Percentiles rank a stretch among this genome's conserved stretches.
Evolutionary conservation across 2,113 vertebrate species (phyloP).

Genomic region (Centropristis striata): DNA sequence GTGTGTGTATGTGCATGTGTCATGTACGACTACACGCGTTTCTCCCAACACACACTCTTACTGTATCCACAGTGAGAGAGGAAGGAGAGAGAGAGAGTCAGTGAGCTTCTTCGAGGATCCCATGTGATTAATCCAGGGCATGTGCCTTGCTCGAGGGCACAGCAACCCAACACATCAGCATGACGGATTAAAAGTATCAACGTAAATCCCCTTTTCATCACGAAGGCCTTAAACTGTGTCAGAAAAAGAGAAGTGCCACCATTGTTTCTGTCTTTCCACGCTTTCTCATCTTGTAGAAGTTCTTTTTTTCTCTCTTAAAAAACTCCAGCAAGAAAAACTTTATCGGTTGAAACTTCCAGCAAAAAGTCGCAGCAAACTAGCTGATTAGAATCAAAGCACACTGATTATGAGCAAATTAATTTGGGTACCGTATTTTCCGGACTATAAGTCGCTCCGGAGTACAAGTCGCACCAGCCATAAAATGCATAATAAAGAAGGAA

Average conservation of each 20-base stretch:
- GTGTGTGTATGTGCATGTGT: background rate
- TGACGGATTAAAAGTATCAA: slow-evolving; percentile 66
- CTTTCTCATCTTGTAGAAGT: background rate
- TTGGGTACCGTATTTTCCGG: too few relatives aligned
- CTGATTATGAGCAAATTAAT: background rate
- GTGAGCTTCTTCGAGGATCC: slow-evolving; percentile 28
- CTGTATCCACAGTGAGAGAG: background rate
- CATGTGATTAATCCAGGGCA: slow-evolving; percentile 48
- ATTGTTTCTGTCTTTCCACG: slow-evolving; percentile 32
- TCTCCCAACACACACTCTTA: slow-evolving; percentile 25
- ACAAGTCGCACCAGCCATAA: too few relatives aligned
- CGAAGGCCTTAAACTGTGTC: slow-evolving; percentile 29
- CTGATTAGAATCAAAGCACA: background rate
- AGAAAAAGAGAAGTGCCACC: slow-evolving; percentile 11
- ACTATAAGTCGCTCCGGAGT: too few relatives aligned
- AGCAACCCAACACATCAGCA: slow-evolving; percentile 33
- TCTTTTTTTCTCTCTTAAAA: background rate
- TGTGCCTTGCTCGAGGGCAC: slow-evolving; percentile 70
- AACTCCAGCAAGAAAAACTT: slow-evolving; percentile 14
- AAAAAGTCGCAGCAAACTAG: background rate
- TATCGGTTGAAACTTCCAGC: background rate
- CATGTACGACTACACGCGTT: background rate
- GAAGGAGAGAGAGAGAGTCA: background rate
- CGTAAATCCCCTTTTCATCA: slow-evolving; percentile 59
- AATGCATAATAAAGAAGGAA: too few relatives aligned